These are phyloP conservation scores for Tetramorium alpestre DNA, from an alignment of 1,140 invertebrate genomes.

Conservation along the genomic window DNA sequence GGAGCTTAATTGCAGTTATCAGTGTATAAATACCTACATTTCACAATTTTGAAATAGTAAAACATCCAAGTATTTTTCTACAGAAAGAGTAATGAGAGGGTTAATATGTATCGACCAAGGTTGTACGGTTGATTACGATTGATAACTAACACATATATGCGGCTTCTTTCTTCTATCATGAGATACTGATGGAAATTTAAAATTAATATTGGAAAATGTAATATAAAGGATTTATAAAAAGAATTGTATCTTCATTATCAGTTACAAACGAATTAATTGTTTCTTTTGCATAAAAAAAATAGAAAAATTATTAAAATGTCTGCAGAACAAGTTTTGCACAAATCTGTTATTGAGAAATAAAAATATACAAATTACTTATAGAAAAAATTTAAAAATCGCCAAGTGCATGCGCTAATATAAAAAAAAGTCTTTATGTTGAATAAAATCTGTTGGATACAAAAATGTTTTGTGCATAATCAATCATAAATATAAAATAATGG, in stretches of 20 bases:
- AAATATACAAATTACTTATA: background rate
- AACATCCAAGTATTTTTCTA: background rate
- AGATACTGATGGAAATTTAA: background rate
- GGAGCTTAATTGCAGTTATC: background rate
- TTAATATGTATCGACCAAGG: background rate
- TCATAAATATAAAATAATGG: too few species aligned
- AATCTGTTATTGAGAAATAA: background rate
- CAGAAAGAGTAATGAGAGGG: background rate
- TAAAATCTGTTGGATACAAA: too few species aligned
- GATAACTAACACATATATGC: background rate
- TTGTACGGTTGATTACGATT: background rate
- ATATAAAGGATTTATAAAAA: background rate
- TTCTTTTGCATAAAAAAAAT: background rate
- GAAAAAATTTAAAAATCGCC: too few species aligned
- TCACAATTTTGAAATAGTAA: background rate
- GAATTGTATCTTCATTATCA: background rate
- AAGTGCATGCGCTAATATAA: too few species aligned
- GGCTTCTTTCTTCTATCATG: background rate
- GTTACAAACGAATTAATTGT: background rate
- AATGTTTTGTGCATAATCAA: too few species aligned
- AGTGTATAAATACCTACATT: background rate
- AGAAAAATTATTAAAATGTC: background rate
- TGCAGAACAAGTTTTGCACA: background rate
- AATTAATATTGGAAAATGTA: slow-evolving; percentile 24
- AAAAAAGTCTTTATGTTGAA: too few species aligned